phyloP scores from a whole-genome alignment of 1,140 invertebrate genomes.

The Uloborus diversus region DNA sequence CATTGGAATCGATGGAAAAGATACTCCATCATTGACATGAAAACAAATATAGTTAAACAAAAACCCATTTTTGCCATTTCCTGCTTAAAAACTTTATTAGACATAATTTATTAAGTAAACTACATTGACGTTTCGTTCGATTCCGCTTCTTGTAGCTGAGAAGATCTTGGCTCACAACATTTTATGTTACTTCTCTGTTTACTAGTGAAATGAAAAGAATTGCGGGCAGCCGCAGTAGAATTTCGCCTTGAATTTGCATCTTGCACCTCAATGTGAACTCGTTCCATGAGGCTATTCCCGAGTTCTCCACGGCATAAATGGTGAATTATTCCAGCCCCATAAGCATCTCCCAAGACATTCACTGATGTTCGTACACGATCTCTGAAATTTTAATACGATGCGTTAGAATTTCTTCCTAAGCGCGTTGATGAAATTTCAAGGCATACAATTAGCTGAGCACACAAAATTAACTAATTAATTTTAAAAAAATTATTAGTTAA shows the following conservation, averaged over 20 bases:
- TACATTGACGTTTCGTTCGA: background rate
- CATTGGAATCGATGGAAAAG: too few species aligned
- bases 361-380: slow-evolving; percentile 87
- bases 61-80: too few species aligned
- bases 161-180: background rate
- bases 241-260: background rate
- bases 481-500: too few species aligned
- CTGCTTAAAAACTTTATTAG: too few species aligned
- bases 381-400: slow-evolving; percentile 68
- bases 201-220: background rate
- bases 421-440: too few species aligned
- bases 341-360: slow-evolving; percentile 89
- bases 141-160: background rate
- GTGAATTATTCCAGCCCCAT: slow-evolving; percentile 85
- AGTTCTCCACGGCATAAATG: slow-evolving; percentile 80
- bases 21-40: too few species aligned
- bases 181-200: background rate
- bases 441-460: too few species aligned
- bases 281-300: background rate
- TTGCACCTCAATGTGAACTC: background rate
- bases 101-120: background rate
- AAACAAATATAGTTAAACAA: too few species aligned
- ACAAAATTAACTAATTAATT: too few species aligned
- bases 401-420: too few species aligned
- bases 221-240: background rate